Evolutionary conservation across 2,113 vertebrate genomes (phyloP), one percentile per base, ranked within the genome.

Genomic region (Anolis sagrei): DNA sequence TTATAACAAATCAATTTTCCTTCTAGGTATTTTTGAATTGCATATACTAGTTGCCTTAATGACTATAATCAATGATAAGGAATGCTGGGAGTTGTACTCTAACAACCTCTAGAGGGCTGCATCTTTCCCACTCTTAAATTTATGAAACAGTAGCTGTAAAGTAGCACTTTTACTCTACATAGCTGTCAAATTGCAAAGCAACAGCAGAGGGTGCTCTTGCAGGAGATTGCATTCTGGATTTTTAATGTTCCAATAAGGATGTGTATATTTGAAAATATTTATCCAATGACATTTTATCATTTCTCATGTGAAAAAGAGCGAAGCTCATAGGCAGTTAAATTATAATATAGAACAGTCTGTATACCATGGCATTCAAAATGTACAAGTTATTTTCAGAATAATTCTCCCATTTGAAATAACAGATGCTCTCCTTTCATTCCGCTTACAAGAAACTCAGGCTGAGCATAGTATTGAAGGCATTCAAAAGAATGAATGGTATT

Each of bases 201-300:
- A 69, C 85, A 61, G 61, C 7, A 85, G 13, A 29, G 86, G 77
- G 70, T 18, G 29, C 79, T 85, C 62, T 85, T 34, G 39, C 44
- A 58, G 44, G 64, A 2, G 48, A 29, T 7, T 27, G 29, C 0
- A 7, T 0, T 62, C 34, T 54, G 2, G 48, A 68, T 48, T 80
- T 89, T 32, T 44, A 32, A 58, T 13, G 2, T 36, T 66, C 74
- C 1, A 61, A 32, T 16, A 29, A 64, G 18, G 34, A 34, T 79
- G 49, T 58, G n/a, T 1, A 48, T 13, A 64, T 79, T 80, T 73
- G 32, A 74, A 44, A 79, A 73, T 10, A 49, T 25, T 14, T 32
- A 49, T 32, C 29, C 39, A 5, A 27, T 68, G 21, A 10, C 2
- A 49, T 75, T 29, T 51, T 74, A 14, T 58, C 9, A 1, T 34